Conservation (phyloP, 2,888 invertebrate species). For the Cybosia mesomella region DNA sequence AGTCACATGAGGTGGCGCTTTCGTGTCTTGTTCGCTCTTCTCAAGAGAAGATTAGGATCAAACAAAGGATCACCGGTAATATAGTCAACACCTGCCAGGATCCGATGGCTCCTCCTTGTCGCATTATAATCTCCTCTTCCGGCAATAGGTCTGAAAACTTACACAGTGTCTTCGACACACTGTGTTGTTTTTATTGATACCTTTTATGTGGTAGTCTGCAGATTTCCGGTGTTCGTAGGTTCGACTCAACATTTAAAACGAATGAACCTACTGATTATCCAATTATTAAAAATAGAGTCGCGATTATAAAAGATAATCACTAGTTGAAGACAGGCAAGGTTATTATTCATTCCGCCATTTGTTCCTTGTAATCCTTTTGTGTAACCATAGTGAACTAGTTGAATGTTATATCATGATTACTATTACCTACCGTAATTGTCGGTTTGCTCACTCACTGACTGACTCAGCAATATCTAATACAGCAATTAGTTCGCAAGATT, state of each 20-base stretch:
- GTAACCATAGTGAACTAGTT: conserved; percentile 12
- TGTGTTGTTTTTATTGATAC: no score
- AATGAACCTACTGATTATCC: conserved; percentile 6
- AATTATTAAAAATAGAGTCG: background rate
- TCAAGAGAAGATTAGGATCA: no score
- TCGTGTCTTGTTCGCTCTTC: no score
- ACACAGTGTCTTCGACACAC: no score
- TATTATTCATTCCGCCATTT: conserved; percentile 13
- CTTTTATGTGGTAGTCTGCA: no score
- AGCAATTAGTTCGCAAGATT: conserved; percentile 3
- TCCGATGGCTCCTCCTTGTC: background rate
- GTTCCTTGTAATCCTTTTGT: conserved; percentile 23
- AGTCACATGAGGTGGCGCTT: background rate
- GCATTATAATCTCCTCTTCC: background rate
- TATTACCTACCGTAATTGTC: conserved; percentile 16
- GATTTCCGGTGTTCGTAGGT: background rate
- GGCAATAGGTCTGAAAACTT: background rate
- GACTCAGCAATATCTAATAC: conserved; percentile 5
- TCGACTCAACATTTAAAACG: background rate
- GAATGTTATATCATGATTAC: conserved; percentile 13
- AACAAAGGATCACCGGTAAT: background rate
- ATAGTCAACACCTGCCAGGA: background rate
- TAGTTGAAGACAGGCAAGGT: conserved; percentile 12
- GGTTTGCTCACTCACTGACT: background rate
- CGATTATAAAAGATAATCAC: conserved; percentile 11